Percentiles rank a stretch among this genome's conserved stretches.
Evolutionary conservation across 2,113 vertebrate genomes (phyloP).

Genomic region (Seriola aureovittata): DNA sequence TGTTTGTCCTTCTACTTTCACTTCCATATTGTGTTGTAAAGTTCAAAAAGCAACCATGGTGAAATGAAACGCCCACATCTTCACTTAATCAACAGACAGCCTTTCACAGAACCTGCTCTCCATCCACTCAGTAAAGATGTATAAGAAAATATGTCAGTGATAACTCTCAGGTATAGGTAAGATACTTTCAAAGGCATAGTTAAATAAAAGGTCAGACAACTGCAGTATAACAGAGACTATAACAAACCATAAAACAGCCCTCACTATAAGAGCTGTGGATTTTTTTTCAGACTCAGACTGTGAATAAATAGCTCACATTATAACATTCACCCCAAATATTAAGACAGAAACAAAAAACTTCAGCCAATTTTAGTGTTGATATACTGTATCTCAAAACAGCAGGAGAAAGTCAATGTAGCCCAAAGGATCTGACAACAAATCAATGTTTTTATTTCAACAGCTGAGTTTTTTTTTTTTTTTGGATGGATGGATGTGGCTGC

Average conservation of each 20-base stretch:
- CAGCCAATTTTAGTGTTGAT: not conserved
- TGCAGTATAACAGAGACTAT: not conserved
- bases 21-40: not conserved
- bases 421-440: constrained; percentile 5
- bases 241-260: not conserved
- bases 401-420: not conserved
- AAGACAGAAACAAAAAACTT: not conserved
- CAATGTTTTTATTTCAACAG: not conserved
- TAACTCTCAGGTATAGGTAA: too few species aligned
- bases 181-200: constrained; percentile 21
- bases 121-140: not conserved
- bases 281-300: constrained; percentile 3
- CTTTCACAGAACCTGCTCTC: not conserved
- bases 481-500: too few species aligned
- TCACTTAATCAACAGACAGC: not conserved
- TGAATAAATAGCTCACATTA: not conserved
- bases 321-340: not conserved
- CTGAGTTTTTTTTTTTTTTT: not conserved
- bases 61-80: constrained; percentile 18
- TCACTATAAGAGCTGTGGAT: not conserved
- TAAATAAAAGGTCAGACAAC: constrained; percentile 4
- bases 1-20: constrained; percentile 33
- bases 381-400: not conserved
- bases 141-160: not conserved
- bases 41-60: not conserved